Conservation (phyloP, 2,888 invertebrate genomes). For the Lithosia quadra region DNA sequence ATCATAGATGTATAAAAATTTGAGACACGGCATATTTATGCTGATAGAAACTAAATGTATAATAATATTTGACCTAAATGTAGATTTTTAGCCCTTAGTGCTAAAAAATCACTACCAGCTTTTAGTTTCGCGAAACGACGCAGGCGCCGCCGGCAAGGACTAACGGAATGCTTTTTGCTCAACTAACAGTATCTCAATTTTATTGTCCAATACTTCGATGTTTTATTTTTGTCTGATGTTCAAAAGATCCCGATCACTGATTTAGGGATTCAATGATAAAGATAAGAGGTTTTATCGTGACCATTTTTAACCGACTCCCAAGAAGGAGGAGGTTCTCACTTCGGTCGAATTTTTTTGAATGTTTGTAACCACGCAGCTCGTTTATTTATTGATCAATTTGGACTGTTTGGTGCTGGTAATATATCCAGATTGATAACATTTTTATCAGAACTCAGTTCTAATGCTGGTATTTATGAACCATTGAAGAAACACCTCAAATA, state of each 20-base stretch:
- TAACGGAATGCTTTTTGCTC: conserved; percentile 70
- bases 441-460: background rate
- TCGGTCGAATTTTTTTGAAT: background rate
- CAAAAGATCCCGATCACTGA: conserved; percentile 68
- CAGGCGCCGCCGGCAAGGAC: conserved; percentile 64
- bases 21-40: background rate
- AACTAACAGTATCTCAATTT: conserved; percentile 69
- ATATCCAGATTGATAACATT: background rate
- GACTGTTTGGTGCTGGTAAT: too few relatives aligned
- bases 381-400: too few relatives aligned
- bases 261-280: conserved; percentile 59
- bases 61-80: conserved; percentile 1
- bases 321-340: background rate
- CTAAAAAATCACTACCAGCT: conserved; percentile 34
- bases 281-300: conserved; percentile 44
- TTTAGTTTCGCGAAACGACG: conserved; percentile 42
- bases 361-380: background rate
- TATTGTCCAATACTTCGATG: conserved; percentile 61
- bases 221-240: conserved; percentile 69
- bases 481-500: too few relatives aligned
- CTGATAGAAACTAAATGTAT: background rate
- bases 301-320: conserved; percentile 19
- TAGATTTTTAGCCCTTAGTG: conserved; percentile 21
- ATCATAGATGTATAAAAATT: background rate
- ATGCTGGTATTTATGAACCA: too few relatives aligned